Evolutionary conservation across 2,888 invertebrate species (phyloP), one percentile per base, ranked within the genome.

Genomic region (Leptodirus hochenwartii): DNA sequence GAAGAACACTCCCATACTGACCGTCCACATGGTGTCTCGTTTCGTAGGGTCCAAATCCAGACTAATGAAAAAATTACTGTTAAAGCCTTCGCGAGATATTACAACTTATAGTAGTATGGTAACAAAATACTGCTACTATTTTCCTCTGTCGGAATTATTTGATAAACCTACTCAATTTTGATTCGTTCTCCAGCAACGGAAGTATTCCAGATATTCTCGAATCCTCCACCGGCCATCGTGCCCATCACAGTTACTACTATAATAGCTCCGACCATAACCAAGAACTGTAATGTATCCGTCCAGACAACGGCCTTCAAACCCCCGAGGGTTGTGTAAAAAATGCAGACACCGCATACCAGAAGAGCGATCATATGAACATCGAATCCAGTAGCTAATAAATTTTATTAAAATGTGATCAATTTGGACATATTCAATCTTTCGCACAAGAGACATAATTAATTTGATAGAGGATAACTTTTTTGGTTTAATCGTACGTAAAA

Each of bases 261-360:
- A 12, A 61, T 49, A 16, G 69, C 64, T 1, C 62, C 61, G 12
- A 60, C 43, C 33, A 62, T 64, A 0, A 70, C 61, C 5, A 64
- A 51, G 25, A 70, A 65, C 32, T 74, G 70, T 28, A 66, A 45
- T 5, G 62, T 58, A 34, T 66, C 66, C 3, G 73, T 66, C 56
- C 71, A 69, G 2, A 75, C 67, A 4, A 76, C 68, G 3, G 73
- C 75, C 45, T 69, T 59, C 15, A 75, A 47, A 5, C 74, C 74
- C 22, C 71, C 79, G 22, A 79, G 48, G 1, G 77, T 72, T 3
- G 78, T 78, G 41, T 82, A 76, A 26, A 79, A 74, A 15, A 78
- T 76, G 46, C 80, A 81, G 2, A 73, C 61, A 2, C 69, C 54
- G 43, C 78, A 77, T 11, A 77, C 63, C 0, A 75, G 57, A 2